Conservation (phyloP, 2,113 vertebrate species). For the Datnioides undecimradiatus region DNA sequence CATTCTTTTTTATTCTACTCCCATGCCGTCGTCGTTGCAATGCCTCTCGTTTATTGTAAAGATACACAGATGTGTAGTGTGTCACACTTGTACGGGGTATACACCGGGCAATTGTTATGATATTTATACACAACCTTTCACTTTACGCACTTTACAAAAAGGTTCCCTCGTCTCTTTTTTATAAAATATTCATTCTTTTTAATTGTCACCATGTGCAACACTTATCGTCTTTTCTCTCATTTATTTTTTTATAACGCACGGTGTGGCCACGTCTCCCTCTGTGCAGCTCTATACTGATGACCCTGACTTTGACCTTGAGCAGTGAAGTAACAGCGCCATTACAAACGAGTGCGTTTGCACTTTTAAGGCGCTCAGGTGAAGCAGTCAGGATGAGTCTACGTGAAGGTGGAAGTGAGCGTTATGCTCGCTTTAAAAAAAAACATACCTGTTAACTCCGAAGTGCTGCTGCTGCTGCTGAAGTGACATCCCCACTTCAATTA, state of each 20-base stretch:
- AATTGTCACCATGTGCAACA: not conserved
- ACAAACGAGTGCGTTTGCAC: not conserved
- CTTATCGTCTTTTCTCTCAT: not conserved
- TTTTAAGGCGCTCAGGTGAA: not conserved
- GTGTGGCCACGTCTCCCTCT: not conserved
- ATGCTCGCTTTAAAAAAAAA: constrained; percentile 46
- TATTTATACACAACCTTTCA: not conserved
- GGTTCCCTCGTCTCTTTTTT: no score
- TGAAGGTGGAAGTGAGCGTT: not conserved
- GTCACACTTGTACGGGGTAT: not conserved
- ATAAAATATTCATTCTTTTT: not conserved
- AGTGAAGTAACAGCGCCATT: constrained; percentile 15
- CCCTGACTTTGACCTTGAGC: constrained; percentile 57
- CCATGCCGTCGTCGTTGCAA: not conserved
- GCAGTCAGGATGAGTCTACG: not conserved
- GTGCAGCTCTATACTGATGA: not conserved
- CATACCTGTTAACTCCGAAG: constrained; percentile 20
- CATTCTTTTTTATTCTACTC: not conserved
- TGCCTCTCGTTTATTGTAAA: not conserved
- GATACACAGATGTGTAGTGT: not conserved
- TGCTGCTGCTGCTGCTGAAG: constrained; percentile 39
- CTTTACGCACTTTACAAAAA: not conserved
- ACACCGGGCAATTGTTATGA: no score
- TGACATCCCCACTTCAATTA: constrained; percentile 40
- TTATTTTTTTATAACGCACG: not conserved